Percentiles rank a stretch among this genome's conserved stretches.
Evolutionary conservation across 1,140 invertebrate genomes (phyloP).

Genomic region (Aphis gossypii): DNA sequence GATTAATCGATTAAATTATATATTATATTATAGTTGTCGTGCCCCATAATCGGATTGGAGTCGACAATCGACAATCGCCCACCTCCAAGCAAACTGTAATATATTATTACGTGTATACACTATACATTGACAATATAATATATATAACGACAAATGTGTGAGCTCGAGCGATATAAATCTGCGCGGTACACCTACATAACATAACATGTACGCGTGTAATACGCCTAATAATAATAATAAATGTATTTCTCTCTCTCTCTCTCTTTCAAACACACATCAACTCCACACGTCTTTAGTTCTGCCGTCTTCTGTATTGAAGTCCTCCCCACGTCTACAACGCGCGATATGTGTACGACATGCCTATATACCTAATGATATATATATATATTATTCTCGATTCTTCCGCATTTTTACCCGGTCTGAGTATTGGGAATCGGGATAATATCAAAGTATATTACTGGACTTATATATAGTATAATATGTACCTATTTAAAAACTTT

Average conservation of each 20-base stretch:
- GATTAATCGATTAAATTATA: not conserved
- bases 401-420: too few species aligned
- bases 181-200: not conserved
- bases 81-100: not conserved
- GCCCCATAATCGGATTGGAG: not conserved
- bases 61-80: not conserved
- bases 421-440: too few species aligned
- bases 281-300: not conserved
- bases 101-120: not conserved
- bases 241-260: not conserved
- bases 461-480: too few species aligned
- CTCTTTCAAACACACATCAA: not conserved
- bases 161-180: not conserved
- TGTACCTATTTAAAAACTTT: too few species aligned
- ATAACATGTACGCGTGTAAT: not conserved
- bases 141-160: conserved; percentile 16
- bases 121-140: conserved; percentile 2
- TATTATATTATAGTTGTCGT: not conserved
- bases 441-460: too few species aligned
- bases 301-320: not conserved
- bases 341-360: too few species aligned
- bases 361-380: too few species aligned
- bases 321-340: not conserved
- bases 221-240: conserved; percentile 5
- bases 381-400: too few species aligned